Evolutionary conservation across 2,888 invertebrate genomes (phyloP), one percentile per base, ranked within the genome.

Genomic region (Leucophora obtusa): DNA sequence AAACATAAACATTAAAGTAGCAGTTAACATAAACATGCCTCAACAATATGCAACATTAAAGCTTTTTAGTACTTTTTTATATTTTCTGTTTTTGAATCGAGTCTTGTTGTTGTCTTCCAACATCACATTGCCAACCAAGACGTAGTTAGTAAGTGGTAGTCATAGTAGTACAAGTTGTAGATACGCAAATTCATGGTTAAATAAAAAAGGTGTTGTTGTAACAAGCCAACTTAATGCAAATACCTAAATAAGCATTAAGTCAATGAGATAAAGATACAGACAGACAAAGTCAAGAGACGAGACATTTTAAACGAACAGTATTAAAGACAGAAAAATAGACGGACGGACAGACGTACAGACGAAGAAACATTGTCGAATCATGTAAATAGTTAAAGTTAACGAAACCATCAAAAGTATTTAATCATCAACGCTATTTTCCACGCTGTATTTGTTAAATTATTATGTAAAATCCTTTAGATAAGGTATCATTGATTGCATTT

Each of bases 1-100:
- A 82, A 79, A 73, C 82, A 79, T 83, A 78, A 82, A 79, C 80
- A 80, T 79, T 79, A 73, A 82, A 82, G 79, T 82, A 82, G 82
- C 79, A 79, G 82, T 82, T 81, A 81, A 70, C 73, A 77, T 74
- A 81, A 81, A 77, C 77, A 81, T 77, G 80, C 53, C 69, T 72
- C 43, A 79, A 62, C 69, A 59, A 68, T 51, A 58, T 75, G 72
- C 53, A 60, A 77, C 73, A 65, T 78, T 78, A 77, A 71, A 71
- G 59, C 17, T 21, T 60, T 38, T 70, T 6, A 47, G 43, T 14
- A 38, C 6, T 14, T 43, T 59, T 53, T 56, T 10, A 1, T 58
- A 38, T 77, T 66, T 73, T 47, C n/a, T 47, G 14, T 6, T 43
- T 43, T 43, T 14, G 14, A 14, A 47, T 47, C n/a, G 43, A n/a